Evolutionary conservation across 2,888 invertebrate species (phyloP).

Genomic region (Amblyjoppa proteus): DNA sequence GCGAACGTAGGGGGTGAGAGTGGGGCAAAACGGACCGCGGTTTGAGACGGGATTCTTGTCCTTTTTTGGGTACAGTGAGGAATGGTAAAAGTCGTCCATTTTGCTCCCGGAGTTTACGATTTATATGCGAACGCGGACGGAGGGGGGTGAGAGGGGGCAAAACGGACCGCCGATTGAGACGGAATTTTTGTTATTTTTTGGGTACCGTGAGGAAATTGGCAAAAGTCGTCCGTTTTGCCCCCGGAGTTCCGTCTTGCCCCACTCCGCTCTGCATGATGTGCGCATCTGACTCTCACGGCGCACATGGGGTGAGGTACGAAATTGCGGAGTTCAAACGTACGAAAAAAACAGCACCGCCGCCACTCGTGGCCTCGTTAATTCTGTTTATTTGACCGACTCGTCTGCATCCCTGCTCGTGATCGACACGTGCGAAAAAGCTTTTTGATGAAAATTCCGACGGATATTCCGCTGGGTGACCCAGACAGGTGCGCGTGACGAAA

Average conservation of each 20-base stretch:
- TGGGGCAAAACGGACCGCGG: too few species aligned
- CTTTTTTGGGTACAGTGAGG: too few species aligned
- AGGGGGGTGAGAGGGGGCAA: too few species aligned
- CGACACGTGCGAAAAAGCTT: not conserved
- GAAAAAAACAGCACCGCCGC: conserved; percentile 21
- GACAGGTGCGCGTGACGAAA: not conserved
- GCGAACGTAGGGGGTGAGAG: not conserved
- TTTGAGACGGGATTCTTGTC: too few species aligned
- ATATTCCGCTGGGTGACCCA: not conserved
- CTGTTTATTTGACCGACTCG: conserved; percentile 50
- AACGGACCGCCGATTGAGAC: too few species aligned
- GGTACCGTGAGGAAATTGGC: too few species aligned
- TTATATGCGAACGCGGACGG: not conserved
- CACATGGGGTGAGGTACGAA: not conserved
- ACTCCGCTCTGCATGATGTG: not conserved
- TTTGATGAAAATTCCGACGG: conserved; percentile 7
- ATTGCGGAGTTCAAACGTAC: not conserved
- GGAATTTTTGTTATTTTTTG: too few species aligned
- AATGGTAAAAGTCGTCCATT: too few species aligned
- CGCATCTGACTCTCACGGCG: not conserved
- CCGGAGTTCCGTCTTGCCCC: too few species aligned
- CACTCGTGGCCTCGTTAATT: conserved; percentile 46
- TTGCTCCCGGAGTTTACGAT: too few species aligned
- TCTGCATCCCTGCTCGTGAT: not conserved
- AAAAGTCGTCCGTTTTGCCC: too few species aligned